These are phyloP conservation scores for Tragopan temminckii DNA, from an alignment of 2,797 vertebrate genomes.

Conservation along the genomic window DNA sequence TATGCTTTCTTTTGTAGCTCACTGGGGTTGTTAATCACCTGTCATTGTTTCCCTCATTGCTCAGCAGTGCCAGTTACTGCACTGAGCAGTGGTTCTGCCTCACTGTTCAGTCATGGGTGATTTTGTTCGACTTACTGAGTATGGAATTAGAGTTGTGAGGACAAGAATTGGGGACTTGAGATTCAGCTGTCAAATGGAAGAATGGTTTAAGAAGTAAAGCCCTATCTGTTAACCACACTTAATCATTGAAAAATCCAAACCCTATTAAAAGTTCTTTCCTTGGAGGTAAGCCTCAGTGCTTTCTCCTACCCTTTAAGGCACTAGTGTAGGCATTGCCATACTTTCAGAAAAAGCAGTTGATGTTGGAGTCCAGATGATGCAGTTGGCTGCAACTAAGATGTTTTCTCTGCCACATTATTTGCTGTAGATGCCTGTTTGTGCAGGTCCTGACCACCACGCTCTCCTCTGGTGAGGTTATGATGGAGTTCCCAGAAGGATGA, in stretches of 20 bases:
- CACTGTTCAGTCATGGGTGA: background rate
- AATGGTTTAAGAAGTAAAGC: background rate
- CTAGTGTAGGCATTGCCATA: background rate
- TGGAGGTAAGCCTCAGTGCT: background rate
- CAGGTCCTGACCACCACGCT: background rate
- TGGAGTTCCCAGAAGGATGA: accelerated
- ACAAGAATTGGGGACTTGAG: background rate
- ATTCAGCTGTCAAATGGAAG: background rate
- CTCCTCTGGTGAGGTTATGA: background rate
- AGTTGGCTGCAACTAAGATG: background rate
- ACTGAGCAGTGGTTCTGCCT: background rate
- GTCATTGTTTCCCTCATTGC: background rate
- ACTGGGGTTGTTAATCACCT: background rate
- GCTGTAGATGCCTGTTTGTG: background rate
- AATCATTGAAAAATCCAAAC: background rate
- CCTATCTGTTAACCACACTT: background rate
- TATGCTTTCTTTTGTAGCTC: background rate
- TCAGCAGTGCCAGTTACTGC: background rate
- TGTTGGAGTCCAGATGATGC: background rate
- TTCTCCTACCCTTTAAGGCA: background rate
- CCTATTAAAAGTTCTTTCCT: background rate
- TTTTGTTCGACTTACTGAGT: background rate
- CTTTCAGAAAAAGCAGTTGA: background rate
- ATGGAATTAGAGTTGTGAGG: background rate
- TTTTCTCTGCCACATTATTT: background rate